Evolutionary conservation across 1,140 invertebrate species (phyloP).

Genomic region (Halotydeus destructor): DNA sequence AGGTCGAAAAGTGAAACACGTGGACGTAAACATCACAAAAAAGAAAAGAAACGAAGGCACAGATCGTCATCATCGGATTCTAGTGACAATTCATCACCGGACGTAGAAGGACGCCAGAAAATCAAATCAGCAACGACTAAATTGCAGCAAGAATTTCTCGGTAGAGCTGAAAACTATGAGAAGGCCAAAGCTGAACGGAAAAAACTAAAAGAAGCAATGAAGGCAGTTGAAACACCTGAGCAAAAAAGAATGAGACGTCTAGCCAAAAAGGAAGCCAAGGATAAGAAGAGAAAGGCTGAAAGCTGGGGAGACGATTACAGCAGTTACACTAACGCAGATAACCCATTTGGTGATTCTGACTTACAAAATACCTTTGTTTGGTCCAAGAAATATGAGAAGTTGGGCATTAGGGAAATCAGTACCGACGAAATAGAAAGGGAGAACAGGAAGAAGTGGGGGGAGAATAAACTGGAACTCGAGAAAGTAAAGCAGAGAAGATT

Average conservation of each 20-base stretch:
- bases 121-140: no score
- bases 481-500: conserved; percentile 68
- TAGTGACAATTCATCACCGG: no score
- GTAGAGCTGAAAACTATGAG: no score
- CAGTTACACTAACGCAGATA: conserved; percentile 91
- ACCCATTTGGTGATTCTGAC: conserved; percentile 93
- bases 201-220: background rate
- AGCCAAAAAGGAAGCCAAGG: conserved; percentile 85
- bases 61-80: no score
- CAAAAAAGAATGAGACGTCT: conserved; percentile 71
- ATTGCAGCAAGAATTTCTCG: no score
- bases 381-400: conserved; percentile 86
- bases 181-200: background rate
- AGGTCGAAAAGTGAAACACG: no score
- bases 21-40: no score
- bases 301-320: conserved; percentile 85
- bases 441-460: conserved; percentile 65
- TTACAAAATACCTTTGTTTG: conserved; percentile 83
- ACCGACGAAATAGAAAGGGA: conserved; percentile 61
- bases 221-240: conserved; percentile 45
- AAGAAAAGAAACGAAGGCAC: no score
- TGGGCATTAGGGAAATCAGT: conserved; percentile 58
- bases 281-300: conserved; percentile 57
- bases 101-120: no score
- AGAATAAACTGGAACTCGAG: conserved; percentile 48